Conservation (phyloP, 2,113 vertebrate species). For the Oncorhynchus kisutch region DNA sequence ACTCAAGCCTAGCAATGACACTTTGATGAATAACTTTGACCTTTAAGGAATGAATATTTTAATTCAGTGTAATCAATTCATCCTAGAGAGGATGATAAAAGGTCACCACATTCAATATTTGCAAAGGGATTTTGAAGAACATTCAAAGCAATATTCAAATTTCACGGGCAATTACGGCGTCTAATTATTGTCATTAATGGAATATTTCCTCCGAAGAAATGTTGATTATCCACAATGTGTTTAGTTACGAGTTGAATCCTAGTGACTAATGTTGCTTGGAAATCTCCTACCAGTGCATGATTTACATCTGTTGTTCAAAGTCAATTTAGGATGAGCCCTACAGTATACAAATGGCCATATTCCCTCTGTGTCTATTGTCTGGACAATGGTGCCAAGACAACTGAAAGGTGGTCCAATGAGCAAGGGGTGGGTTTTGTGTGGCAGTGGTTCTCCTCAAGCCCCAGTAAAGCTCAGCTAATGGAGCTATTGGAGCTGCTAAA, state of each 20-base stretch:
- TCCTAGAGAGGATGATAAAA: conserved; percentile 44
- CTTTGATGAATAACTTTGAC: background rate
- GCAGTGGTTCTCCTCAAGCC: background rate
- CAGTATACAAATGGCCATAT: background rate
- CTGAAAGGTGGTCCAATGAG: background rate
- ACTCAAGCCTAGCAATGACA: background rate
- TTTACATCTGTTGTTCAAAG: background rate
- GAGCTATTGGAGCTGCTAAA: background rate
- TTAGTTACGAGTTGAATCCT: no score
- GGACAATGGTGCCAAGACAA: background rate
- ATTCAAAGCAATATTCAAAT: background rate
- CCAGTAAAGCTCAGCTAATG: background rate
- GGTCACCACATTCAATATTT: conserved; percentile 38
- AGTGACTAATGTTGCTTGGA: no score
- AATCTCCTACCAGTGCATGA: background rate
- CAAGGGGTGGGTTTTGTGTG: background rate
- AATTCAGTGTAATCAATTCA: conserved; percentile 17
- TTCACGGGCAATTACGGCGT: background rate
- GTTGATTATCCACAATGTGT: background rate
- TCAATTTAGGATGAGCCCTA: background rate
- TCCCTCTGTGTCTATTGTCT: background rate
- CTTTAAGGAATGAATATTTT: conserved; percentile 7
- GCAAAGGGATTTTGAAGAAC: background rate
- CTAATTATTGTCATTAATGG: background rate
- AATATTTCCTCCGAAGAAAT: background rate